Percentiles rank a stretch among this genome's conserved stretches.
phyloP scores from a whole-genome alignment of 2,113 vertebrate genomes.

The Melanerpes aurifrons region DNA sequence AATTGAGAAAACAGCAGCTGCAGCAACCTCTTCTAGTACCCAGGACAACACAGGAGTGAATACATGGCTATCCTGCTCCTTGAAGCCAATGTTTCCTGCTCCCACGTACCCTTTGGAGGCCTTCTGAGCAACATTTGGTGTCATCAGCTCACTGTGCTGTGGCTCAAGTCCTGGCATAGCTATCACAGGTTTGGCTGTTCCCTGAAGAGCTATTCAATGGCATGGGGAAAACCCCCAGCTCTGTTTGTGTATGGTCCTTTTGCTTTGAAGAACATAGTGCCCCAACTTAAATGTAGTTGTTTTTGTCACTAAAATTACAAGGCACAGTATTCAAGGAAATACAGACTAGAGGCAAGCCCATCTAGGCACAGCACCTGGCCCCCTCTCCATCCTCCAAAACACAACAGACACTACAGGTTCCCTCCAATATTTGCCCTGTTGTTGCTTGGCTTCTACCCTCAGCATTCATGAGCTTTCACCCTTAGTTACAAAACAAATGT shows the following conservation, averaged over 20 bases:
- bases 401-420: neutral
- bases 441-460: neutral
- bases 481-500: neutral
- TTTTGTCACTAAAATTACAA: neutral
- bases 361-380: neutral
- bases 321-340: neutral
- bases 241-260: neutral
- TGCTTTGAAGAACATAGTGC: neutral
- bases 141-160: accelerated
- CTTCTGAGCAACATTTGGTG: accelerated
- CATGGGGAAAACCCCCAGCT: neutral
- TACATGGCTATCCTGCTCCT: neutral
- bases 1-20: neutral
- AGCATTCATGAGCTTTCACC: neutral
- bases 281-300: neutral
- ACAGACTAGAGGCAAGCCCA: neutral
- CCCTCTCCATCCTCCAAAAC: neutral
- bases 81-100: neutral
- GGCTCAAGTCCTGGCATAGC: neutral
- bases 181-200: neutral
- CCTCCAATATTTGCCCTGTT: neutral
- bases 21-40: neutral
- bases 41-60: neutral
- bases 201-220: neutral
- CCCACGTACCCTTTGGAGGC: accelerated